Percentiles rank a stretch among this genome's conserved stretches.
These are phyloP conservation scores for Drosophila anceps DNA, from an alignment of 2,888 invertebrate species.

Conservation along the genomic window DNA sequence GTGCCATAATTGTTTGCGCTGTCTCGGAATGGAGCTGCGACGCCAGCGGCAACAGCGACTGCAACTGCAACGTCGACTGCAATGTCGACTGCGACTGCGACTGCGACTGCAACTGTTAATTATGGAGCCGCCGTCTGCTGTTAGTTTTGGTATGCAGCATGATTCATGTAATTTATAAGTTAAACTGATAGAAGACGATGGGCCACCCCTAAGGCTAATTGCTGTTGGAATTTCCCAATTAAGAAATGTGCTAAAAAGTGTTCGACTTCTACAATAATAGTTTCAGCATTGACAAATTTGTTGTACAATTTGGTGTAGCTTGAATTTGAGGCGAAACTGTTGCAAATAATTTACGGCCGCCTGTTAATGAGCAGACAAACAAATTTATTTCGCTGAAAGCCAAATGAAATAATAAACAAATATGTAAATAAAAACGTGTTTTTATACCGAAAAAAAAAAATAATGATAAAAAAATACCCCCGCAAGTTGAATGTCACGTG, in stretches of 20 bases:
- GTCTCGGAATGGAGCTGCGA: conserved; percentile 1
- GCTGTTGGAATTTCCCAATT: conserved; percentile 30
- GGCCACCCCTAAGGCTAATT: conserved; percentile 6
- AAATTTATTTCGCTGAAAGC: conserved; percentile 41
- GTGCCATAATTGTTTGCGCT: conserved; percentile 43
- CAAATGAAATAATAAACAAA: conserved; percentile 27
- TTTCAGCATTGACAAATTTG: conserved; percentile 7
- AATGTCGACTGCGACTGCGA: neutral
- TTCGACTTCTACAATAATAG: neutral
- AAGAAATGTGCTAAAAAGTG: conserved; percentile 39
- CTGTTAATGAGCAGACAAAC: conserved; percentile 53
- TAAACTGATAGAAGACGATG: conserved; percentile 30
- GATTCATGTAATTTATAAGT: conserved; percentile 58
- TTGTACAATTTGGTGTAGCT: conserved; percentile 25
- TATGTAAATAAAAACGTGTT: conserved; percentile 62
- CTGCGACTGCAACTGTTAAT: conserved; percentile 26
- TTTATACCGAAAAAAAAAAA: conserved; percentile 6
- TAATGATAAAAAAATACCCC: conserved; percentile 32
- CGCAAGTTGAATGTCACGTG: conserved; percentile 57
- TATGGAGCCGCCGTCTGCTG: conserved; percentile 33
- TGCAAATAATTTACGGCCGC: conserved; percentile 49
- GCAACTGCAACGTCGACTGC: conserved; percentile 5
- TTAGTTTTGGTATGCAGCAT: conserved; percentile 50
- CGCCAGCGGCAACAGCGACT: conserved; percentile 8
- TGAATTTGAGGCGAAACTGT: conserved; percentile 48